phyloP scores from a whole-genome alignment of 2,888 invertebrate genomes.

The Sinhomidia bicolor region DNA sequence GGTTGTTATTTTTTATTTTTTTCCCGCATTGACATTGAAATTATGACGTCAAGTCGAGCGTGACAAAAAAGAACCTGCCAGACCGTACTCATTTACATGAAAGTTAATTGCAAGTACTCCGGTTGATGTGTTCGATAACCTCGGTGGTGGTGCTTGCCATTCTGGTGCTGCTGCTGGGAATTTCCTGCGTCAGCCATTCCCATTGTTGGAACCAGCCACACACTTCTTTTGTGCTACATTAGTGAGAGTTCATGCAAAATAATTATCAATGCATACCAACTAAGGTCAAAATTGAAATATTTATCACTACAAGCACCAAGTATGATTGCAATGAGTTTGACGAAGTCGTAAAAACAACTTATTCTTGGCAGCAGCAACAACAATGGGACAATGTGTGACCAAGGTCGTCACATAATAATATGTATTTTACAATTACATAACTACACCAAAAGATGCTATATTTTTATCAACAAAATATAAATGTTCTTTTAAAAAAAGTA shows the following conservation, averaged over 20 bases:
- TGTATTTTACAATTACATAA: too few species aligned
- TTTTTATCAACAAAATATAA: background rate
- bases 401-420: too few species aligned
- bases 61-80: background rate
- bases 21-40: background rate
- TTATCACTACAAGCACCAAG: background rate
- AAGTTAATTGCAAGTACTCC: background rate
- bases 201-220: background rate
- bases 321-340: too few species aligned
- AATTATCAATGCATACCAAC: background rate
- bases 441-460: background rate
- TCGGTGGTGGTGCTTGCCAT: background rate
- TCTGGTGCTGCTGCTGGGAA: background rate
- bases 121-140: conserved; percentile 11
- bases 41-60: background rate
- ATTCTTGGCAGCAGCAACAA: too few species aligned
- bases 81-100: background rate
- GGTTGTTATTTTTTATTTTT: too few species aligned
- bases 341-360: too few species aligned
- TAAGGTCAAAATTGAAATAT: background rate
- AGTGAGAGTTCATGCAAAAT: background rate
- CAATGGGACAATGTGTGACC: too few species aligned
- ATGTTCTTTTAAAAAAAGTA: background rate
- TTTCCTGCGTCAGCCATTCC: background rate
- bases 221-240: conserved; percentile 1